Base-by-base conservation (phyloP, 2,113 vertebrate species). In the Pseudorectes ferrugineus region DNA sequence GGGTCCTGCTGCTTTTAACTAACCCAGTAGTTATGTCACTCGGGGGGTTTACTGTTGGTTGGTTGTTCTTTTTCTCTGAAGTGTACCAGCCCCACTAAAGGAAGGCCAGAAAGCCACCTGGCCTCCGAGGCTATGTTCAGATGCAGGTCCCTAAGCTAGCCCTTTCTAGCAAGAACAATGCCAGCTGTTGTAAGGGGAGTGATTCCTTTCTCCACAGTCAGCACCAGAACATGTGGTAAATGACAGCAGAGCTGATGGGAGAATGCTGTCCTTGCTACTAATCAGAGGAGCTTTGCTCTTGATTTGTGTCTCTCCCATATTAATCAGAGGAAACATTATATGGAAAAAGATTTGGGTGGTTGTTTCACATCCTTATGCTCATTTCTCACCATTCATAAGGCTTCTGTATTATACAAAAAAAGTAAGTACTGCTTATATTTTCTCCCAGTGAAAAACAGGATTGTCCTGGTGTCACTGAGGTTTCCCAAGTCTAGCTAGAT, bases 151-250 rank as follows among this genome's bases (percentile, higher is more conserved):
- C 18, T 33, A 42, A 71, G 24, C 11, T 8, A 71, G 14, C 21
- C 31, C 33, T 59, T 65, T 59, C 45, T 29, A 38, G 28, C 10
- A 59, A 35, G 48, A 78, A 10, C 25, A 43, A 10, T 18, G 10
- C 49, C 28, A 48, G 23, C 8, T 52, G 66, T 46, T 52, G 11
- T 33, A 33, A 80, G 36, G 10, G 0, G 2, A 52, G n/a, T 59
- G 55, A 25, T 31, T 48, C 20, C 13, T 51, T 38, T 63, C 45
- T 40, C 42, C 31, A 14, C 3, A 0, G 7, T 81, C 17, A 15
- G 5, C 43, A 40, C 4, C n/a, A 71, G 62, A 46, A n/a, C 2
- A 0, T 2, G 7, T 10, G 3, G 2, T 18, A 42, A 28, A 43
- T 25, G 74, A n/a, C 21, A 51, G 9, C 1, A 22, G 45, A 63